Base-by-base conservation (phyloP, 2,113 vertebrate species). In the Seriola dumerili region DNA sequence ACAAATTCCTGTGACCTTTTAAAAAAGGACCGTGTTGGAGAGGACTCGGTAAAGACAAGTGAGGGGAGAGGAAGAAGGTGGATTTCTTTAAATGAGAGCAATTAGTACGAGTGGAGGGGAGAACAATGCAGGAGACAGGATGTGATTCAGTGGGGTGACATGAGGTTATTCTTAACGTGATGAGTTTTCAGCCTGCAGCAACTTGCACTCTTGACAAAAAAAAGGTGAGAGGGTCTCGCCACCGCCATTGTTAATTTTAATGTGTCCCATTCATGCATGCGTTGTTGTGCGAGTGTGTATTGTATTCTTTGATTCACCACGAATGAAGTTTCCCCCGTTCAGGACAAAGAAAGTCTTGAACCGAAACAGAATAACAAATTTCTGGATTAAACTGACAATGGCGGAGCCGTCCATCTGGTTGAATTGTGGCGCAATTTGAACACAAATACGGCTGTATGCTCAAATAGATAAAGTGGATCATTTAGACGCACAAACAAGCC, bases 301-400 rank as follows among this genome's bases (percentile, higher is more conserved):
- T 78, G 73, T 63, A n/a, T 83, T 76, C 6, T 42, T 36, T n/a
- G 48, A 67, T 54, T 72, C 1, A 11, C 42, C 5, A 44, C 64
- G 58, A 80, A 83, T 76, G 17, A 67, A 57, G 36, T 76, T 79
- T 70, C 32, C 46, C 12, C 34, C 8, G 5, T 81, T 36, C 29
- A 46, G 40, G 69, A 90, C 79, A 85, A 83, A 78, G 76, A 73
- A 40, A 71, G 76, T 62, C 42, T 85, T 16, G 66, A 61, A 32
- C 21, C n/a, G 4, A 57, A 23, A 59, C 54, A 14, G 3, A 52
- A 36, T 29, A 78, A 80, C 72, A 72, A 63, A 86, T 85, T 86
- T 66, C 55, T 36, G 44, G 70, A 80, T 62, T 44, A 21, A 42
- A 67, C 40, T 21, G 61, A 88, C 78, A 70, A 83, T 23, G 61